These are phyloP conservation scores for Cylloceria caligata DNA, from an alignment of 2,888 invertebrate species.

Conservation along the genomic window DNA sequence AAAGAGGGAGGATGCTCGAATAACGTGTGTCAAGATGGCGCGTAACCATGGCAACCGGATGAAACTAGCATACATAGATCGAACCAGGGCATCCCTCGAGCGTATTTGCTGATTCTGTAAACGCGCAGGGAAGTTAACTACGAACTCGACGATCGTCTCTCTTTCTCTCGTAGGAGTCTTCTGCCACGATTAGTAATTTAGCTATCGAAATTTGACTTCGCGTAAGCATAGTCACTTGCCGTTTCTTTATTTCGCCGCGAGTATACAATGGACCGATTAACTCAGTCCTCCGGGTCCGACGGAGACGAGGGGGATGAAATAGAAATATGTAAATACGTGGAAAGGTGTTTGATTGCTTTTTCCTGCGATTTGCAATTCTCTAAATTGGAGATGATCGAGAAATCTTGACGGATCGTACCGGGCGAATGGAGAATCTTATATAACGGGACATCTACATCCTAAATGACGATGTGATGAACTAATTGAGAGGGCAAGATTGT, in stretches of 20 bases:
- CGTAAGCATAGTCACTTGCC: too few relatives aligned
- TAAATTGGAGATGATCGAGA: not conserved
- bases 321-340: not conserved
- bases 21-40: conserved; percentile 82
- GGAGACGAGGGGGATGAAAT: not conserved
- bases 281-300: not conserved
- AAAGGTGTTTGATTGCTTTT: not conserved
- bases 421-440: too few relatives aligned
- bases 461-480: too few relatives aligned
- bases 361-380: conserved; percentile 5
- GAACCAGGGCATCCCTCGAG: conserved; percentile 33
- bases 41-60: conserved; percentile 79
- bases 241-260: conserved; percentile 5
- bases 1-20: conserved; percentile 54
- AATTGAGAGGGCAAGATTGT: too few relatives aligned
- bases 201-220: too few relatives aligned
- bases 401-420: too few relatives aligned
- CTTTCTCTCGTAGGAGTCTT: too few relatives aligned
- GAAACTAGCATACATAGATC: conserved; percentile 54
- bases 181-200: too few relatives aligned
- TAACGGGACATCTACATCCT: too few relatives aligned
- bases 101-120: conserved; percentile 40
- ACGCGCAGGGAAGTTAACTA: too few relatives aligned
- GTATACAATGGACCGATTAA: conserved; percentile 25
- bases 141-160: too few relatives aligned